phyloP scores from a whole-genome alignment of 2,888 invertebrate species.

The Chelonus formosanus region DNA sequence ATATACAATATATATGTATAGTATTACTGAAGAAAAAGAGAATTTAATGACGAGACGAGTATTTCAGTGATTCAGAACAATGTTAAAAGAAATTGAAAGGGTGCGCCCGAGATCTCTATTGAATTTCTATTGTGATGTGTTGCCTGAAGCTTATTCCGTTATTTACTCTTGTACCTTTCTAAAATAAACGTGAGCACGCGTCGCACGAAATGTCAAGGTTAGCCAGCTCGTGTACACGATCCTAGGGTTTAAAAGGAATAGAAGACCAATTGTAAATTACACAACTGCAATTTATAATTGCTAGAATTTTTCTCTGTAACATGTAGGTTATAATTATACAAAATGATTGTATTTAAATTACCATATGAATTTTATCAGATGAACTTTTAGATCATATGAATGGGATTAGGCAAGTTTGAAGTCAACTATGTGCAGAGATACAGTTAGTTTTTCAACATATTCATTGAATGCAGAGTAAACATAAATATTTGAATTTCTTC shows the following conservation, averaged over 20 bases:
- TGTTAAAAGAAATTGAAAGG: not conserved
- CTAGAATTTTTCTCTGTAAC: too few relatives aligned
- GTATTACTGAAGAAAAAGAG: not conserved
- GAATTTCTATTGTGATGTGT: constrained; percentile 1
- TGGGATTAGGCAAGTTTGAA: too few relatives aligned
- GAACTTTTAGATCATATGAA: too few relatives aligned
- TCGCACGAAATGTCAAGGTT: constrained; percentile 56
- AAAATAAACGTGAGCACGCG: constrained; percentile 49
- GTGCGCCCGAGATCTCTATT: constrained; percentile 1
- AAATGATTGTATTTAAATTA: too few relatives aligned
- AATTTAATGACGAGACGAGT: not conserved
- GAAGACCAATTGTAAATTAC: constrained; percentile 2
- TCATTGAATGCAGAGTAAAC: too few relatives aligned
- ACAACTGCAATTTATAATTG: not conserved
- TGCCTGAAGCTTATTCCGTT: constrained; percentile 33
- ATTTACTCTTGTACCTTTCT: constrained; percentile 48
- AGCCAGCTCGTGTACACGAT: constrained; percentile 39
- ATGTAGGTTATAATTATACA: too few relatives aligned
- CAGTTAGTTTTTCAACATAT: too few relatives aligned
- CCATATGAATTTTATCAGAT: too few relatives aligned
- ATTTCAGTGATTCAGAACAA: not conserved
- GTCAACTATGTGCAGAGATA: too few relatives aligned
- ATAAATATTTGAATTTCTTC: too few relatives aligned
- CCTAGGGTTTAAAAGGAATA: not conserved
- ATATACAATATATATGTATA: too few relatives aligned